Evolutionary conservation across 2,888 invertebrate genomes (phyloP).

Genomic region (Tanytarsus gracilentus): DNA sequence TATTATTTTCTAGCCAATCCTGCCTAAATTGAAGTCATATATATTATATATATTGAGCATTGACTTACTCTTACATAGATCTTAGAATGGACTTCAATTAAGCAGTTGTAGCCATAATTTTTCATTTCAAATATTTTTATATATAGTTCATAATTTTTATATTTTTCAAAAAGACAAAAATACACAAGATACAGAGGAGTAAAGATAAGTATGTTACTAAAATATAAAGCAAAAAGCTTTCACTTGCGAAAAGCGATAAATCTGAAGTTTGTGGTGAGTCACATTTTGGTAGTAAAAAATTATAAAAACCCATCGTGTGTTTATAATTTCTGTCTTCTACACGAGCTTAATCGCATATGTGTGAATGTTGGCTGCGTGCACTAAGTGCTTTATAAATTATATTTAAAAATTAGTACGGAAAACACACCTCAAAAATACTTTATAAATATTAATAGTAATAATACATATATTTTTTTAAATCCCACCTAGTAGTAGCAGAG

Average conservation of each 20-base stretch:
- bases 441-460: background rate
- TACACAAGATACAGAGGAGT: background rate
- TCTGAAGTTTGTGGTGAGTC: background rate
- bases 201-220: background rate
- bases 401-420: constrained; percentile 15
- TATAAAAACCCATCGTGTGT: background rate
- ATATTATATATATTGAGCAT: too few species aligned
- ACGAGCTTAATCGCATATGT: background rate
- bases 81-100: too few species aligned
- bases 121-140: background rate
- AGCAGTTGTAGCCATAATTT: too few species aligned
- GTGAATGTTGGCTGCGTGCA: background rate
- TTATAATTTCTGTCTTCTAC: background rate
- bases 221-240: background rate
- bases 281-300: too few species aligned
- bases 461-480: background rate
- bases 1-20: too few species aligned
- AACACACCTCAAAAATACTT: constrained; percentile 5
- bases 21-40: too few species aligned
- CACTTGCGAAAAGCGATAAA: constrained; percentile 2
- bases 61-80: too few species aligned
- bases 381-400: too few species aligned
- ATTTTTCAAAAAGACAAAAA: background rate
- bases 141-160: background rate
- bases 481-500: too few species aligned